These are phyloP conservation scores for Deroptyus accipitrinus DNA, from an alignment of 2,113 vertebrate genomes.

Conservation along the genomic window DNA sequence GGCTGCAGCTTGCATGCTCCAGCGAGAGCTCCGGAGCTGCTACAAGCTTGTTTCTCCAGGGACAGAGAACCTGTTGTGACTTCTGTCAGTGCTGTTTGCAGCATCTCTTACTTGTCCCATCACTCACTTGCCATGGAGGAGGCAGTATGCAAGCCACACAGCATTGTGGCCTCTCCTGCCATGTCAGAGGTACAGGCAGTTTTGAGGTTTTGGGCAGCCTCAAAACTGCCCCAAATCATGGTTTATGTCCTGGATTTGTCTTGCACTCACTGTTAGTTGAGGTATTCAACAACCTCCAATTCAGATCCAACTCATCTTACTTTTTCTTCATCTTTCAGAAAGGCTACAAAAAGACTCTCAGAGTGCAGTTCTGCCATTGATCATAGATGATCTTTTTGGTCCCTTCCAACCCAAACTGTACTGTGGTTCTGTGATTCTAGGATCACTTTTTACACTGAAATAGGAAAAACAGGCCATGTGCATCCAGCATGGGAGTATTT, in stretches of 20 bases:
- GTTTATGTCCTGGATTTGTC: neutral
- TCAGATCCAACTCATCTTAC: neutral
- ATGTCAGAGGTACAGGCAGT: neutral
- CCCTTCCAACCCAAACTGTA: neutral
- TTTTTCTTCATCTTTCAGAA: neutral
- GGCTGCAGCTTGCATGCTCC: neutral
- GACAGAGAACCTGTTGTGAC: fast-evolving
- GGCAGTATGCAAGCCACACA: neutral
- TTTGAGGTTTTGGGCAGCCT: neutral
- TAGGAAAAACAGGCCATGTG: neutral
- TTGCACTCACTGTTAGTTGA: neutral
- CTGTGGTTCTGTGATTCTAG: neutral
- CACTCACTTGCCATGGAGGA: neutral
- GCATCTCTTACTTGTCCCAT: neutral
- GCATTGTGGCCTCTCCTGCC: neutral
- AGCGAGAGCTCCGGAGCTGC: neutral
- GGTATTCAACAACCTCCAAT: neutral
- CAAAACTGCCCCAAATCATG: neutral
- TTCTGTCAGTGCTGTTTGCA: neutral
- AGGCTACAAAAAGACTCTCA: neutral
- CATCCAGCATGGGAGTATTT: neutral
- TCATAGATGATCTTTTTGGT: neutral
- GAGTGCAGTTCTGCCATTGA: neutral
- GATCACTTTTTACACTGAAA: neutral
- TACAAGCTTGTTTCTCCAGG: neutral